Conservation (phyloP, 2,888 invertebrate genomes). For the Drosophila kanekoi region DNA sequence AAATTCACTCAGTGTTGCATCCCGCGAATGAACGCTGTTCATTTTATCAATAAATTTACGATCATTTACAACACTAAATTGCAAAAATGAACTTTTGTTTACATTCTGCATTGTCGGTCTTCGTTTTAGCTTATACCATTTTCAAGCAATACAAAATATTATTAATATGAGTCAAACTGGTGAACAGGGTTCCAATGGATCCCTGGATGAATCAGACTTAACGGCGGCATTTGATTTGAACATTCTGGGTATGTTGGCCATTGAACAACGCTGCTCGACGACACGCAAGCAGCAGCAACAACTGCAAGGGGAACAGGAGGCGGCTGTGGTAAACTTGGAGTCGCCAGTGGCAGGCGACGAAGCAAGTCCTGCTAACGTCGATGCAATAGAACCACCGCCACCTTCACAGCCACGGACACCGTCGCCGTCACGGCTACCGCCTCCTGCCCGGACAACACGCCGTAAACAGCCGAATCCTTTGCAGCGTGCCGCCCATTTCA, state of each 20-base stretch:
- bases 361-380: neutral
- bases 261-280: neutral
- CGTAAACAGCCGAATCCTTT: constrained; percentile 21
- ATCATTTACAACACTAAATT: constrained; percentile 1
- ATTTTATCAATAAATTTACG: neutral
- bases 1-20: neutral
- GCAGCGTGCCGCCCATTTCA: neutral
- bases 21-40: neutral
- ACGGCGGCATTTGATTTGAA: neutral
- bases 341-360: neutral
- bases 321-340: neutral
- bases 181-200: neutral
- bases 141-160: neutral
- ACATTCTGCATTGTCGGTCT: neutral
- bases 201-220: neutral
- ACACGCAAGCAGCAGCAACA: neutral
- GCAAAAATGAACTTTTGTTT: neutral
- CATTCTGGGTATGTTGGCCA: neutral
- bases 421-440: neutral
- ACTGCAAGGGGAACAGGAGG: neutral
- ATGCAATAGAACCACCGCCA: neutral
- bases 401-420: neutral
- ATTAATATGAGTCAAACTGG: neutral
- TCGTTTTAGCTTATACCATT: neutral
- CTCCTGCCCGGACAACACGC: neutral